Evolutionary conservation across 2,888 invertebrate species (phyloP).

Genomic region (Drosophila paramelanica): DNA sequence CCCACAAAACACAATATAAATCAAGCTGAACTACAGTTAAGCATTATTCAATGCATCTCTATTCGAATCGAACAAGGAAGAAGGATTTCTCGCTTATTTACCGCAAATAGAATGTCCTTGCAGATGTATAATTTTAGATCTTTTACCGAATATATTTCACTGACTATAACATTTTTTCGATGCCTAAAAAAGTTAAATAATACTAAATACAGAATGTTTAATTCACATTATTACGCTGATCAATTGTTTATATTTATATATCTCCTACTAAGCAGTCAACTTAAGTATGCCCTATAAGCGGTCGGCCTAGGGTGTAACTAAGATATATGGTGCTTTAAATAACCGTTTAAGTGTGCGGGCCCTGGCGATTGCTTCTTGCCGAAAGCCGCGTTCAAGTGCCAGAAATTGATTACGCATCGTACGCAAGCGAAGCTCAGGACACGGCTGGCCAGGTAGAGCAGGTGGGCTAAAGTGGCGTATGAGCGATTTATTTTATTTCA

Average conservation of each 20-base stretch:
- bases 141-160: too few relatives aligned
- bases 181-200: background rate
- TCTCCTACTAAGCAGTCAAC: too few relatives aligned
- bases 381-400: conserved; percentile 37
- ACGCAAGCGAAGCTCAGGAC: conserved; percentile 5
- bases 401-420: conserved; percentile 57
- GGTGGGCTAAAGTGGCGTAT: conserved; percentile 52
- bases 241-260: too few relatives aligned
- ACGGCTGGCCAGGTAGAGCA: background rate
- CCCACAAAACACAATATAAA: conserved; percentile 26
- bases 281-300: background rate
- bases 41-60: conserved; percentile 35
- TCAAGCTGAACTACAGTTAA: conserved; percentile 39
- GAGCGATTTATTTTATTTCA: conserved; percentile 50
- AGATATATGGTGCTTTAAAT: conserved; percentile 49
- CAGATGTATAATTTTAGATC: background rate
- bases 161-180: too few relatives aligned
- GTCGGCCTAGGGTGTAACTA: background rate
- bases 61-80: background rate
- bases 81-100: background rate
- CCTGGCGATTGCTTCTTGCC: conserved; percentile 18
- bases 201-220: background rate
- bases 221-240: too few relatives aligned
- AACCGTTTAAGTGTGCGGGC: conserved; percentile 26
- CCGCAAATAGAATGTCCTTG: conserved; percentile 7